Conservation (phyloP, 2,797 vertebrate species). For the Lagorchestes hirsutus region DNA sequence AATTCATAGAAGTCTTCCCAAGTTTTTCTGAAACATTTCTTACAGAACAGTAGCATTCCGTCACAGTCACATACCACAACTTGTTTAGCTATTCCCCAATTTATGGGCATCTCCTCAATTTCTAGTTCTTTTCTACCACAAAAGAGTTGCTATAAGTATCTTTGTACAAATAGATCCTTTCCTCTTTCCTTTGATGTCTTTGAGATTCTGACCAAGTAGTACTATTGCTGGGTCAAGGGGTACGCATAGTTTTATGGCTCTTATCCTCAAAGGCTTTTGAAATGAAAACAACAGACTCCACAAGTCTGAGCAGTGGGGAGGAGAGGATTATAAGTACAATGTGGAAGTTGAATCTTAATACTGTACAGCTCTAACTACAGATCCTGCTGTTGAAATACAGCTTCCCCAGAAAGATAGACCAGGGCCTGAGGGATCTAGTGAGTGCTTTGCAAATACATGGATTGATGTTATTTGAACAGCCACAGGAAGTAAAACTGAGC, state of each 20-base stretch:
- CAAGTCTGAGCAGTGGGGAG: not conserved
- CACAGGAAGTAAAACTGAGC: not conserved
- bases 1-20: not conserved
- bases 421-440: not conserved
- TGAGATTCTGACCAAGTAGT: not conserved
- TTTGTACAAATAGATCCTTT: not conserved
- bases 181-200: not conserved
- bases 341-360: not conserved
- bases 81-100: not conserved
- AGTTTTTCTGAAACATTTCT: not conserved
- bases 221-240: not conserved
- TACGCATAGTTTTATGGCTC: not conserved
- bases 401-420: not conserved
- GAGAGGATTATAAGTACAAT: not conserved
- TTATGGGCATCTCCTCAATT: not conserved
- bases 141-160: not conserved
- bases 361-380: not conserved
- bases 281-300: slow-evolving; percentile 6
- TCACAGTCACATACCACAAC: not conserved
- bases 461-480: not conserved
- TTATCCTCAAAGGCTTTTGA: not conserved
- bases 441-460: not conserved
- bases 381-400: not conserved
- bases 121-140: not conserved
- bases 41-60: not conserved